Percentiles rank a stretch among this genome's conserved stretches.
Conservation (phyloP, 2,797 vertebrate species). For the Todus mexicanus region DNA sequence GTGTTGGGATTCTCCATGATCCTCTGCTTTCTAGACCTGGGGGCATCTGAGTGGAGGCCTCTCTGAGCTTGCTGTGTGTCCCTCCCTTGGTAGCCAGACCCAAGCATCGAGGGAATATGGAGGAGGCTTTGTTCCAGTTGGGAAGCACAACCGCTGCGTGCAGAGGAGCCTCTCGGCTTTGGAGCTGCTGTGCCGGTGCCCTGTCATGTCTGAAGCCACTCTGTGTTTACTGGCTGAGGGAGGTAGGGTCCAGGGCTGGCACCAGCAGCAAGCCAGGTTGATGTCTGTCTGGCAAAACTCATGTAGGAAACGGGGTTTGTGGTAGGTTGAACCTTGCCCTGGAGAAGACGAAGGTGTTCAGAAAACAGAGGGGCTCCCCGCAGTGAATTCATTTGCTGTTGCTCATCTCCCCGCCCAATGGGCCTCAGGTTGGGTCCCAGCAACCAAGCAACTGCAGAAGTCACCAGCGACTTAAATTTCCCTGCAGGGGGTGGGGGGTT, state of each 20-base stretch:
- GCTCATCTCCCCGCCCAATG: background rate
- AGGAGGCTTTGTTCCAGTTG: background rate
- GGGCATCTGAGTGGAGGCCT: background rate
- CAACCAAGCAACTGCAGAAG: background rate
- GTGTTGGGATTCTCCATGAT: background rate
- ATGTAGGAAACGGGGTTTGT: background rate
- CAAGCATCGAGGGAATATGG: accelerated
- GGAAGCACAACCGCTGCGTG: accelerated
- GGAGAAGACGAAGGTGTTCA: background rate
- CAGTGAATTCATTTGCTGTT: background rate
- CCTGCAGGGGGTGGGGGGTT: background rate
- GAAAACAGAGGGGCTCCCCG: background rate
- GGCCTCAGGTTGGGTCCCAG: background rate
- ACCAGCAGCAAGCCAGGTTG: background rate
- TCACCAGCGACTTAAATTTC: accelerated
- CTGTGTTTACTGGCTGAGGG: background rate
- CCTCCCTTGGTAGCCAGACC: background rate
- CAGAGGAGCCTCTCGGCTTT: background rate
- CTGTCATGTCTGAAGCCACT: background rate
- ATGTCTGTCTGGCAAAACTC: background rate
- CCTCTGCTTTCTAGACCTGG: background rate
- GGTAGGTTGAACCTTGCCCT: background rate
- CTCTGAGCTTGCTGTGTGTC: background rate
- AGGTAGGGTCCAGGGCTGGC: background rate
- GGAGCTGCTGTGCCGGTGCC: background rate